Base-by-base conservation (phyloP, 2,888 invertebrate genomes). In the Eumerus sabulonum region DNA sequence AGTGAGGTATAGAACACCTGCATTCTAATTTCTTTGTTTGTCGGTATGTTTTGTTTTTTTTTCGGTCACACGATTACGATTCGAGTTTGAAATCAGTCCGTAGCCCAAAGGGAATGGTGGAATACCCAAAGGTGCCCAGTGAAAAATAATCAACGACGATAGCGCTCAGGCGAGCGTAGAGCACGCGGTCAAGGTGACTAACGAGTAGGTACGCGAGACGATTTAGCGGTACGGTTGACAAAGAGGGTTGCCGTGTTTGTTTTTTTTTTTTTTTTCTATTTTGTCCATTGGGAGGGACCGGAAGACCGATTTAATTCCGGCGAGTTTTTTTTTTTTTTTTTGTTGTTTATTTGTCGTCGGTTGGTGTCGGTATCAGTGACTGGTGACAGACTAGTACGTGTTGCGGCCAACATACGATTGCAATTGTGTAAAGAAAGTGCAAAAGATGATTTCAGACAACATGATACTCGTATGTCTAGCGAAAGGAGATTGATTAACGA, bases 401-500 rank as follows among this genome's bases (percentile, higher is more conserved):
- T 27, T 4, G 35, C 9, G 27, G 12, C 35, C 14, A 59, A 59
- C 18, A 14, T 35, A 36, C 60, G 18, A 11, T 50, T 11, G 13
- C 18, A 35, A 47, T 35, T 12, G 53, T 48, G 60, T 48, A 48
- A 72, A 47, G 57, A 63, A 72, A 71, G 42, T 42, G 51, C 47
- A 48, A 53, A 45, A 48, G 27, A 38, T 1, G 16, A 19, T 9
- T 16, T 12, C 9, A 40, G 27, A 63, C 14, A 66, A 45, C 14
- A 38, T 53, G 18, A 45, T 53, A 53, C n/a, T n/a, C n/a, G n/a
- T 57, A 56, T 48, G 44, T 62, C 4, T 53, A 63, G 72, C 72
- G 77, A 77, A 77, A 72, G 77, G 77, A 57, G 72, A 62, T 62
- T 68, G 67, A 68, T 74, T 50, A 54, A 67, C 54, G 53, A 38